Base-by-base conservation (phyloP, 2,797 vertebrate species). In the Chrosomus eos region DNA sequence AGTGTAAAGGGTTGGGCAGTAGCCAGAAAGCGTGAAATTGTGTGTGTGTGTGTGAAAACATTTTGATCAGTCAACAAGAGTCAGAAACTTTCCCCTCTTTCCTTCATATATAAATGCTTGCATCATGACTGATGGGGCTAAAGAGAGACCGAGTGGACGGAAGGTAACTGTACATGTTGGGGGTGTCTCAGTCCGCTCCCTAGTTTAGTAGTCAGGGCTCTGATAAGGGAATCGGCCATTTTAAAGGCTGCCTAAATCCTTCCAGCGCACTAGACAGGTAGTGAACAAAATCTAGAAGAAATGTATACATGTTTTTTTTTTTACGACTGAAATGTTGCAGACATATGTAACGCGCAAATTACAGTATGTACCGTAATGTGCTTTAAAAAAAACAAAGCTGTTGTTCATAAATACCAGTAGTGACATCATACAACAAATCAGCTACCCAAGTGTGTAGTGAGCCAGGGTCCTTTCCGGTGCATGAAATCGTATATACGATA, bases 21-120 rank as follows among this genome's bases (percentile, higher is more conserved):
- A 92, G 89, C 93, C 92, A 94, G 91, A 92, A 91, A 94, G 92
- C 91, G 91, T 95, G 94, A 95, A 95, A 95, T 95, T n/a, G 36
- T 94, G 93, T 94, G 26, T 80, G 80, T 26, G 64, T 23, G 66
- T 45, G 70, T 43, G 74, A 11, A 45, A 93, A 93, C 78, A 91
- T 91, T 92, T 90, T 92, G 92, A 92, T 94, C 93, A 92, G 91
- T 89, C 89, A 92, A 91, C 92, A 90, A 90, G 91, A 73, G 82
- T 93, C 88, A 88, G 88, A 91, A 93, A 91, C 88, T 87, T 93
- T 90, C 93, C 90, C 64, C 74, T 91, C 90, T 89, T 92, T 28
- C 60, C 40, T 84, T 76, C 71, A 38, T 80, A 55, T 80, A 62
- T 62, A 81, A 85, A 83, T 79, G 64, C 68, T 48, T 85, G 85